These are phyloP conservation scores for Neoniphon sammara DNA, from an alignment of 2,797 vertebrate genomes.

Conservation along the genomic window DNA sequence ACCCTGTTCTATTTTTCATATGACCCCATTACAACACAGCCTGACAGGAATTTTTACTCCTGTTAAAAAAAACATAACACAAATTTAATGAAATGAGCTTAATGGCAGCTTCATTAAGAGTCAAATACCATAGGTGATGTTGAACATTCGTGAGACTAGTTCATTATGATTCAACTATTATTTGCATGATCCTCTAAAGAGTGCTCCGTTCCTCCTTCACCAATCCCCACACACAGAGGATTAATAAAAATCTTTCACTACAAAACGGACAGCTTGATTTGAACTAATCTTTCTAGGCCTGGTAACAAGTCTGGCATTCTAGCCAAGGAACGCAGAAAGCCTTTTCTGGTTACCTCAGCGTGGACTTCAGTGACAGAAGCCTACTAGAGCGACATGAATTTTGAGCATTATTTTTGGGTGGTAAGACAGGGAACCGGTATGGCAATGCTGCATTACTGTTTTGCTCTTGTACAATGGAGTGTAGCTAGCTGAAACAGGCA, in stretches of 20 bases:
- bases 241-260: slow-evolving; percentile 35
- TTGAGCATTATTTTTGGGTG: neutral
- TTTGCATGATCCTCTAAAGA: slow-evolving; percentile 14
- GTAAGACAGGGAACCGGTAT: neutral
- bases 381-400: too few relatives aligned
- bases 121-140: slow-evolving; percentile 32
- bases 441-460: neutral
- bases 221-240: slow-evolving; percentile 26
- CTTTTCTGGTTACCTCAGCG: neutral
- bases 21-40: slow-evolving; percentile 20
- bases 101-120: slow-evolving; percentile 4
- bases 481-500: slow-evolving; percentile 24
- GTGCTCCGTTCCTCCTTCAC: neutral
- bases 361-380: neutral
- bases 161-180: slow-evolving; percentile 13
- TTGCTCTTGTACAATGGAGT: neutral
- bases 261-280: slow-evolving; percentile 25
- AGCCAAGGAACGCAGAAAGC: neutral
- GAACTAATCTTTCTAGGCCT: slow-evolving; percentile 27
- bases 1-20: slow-evolving; percentile 21
- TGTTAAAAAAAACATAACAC: slow-evolving; percentile 2
- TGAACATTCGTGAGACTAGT: neutral
- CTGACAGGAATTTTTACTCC: neutral
- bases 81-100: neutral
- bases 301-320: slow-evolving; percentile 24